Evolutionary conservation across 2,888 invertebrate species (phyloP), one percentile per base, ranked within the genome.

Genomic region (Phasia obesa): DNA sequence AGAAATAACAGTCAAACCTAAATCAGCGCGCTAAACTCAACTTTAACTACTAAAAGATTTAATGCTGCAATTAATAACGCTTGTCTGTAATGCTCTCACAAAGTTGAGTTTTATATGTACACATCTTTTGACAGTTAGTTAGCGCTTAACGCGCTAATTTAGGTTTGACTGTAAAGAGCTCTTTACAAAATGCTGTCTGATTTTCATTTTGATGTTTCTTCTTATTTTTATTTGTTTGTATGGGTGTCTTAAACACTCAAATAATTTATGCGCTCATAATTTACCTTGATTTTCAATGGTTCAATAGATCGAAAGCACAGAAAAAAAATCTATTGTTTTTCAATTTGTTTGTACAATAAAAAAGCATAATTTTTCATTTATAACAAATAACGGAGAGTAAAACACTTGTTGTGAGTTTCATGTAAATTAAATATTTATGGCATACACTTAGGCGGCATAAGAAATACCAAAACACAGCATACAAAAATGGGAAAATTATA

Each of bases 191-290:
- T 53, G 19, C 13, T 47, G 4, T 35, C 19, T 65, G 47, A 15
- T 55, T 35, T 25, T 35, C 55, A 23, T 42, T 19, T n/a, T 35
- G 9, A 4, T 76, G 13, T 23, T 27, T n/a, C 1, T 74, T 49
- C 15, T 57, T 21, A 11, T 13, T 38, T 13, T 42, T 2, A 49
- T 49, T 49, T 53, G 11, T 60, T 42, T 17, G 6, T 38, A 5
- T 25, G 21, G 19, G 15, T 73, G 65, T 67, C 62, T 60, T 69
- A 62, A 76, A 35, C 67, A 53, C 67, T 73, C n/a, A 44, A 71
- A 83, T 83, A 79, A 83, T 83, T 83, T 83, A 83, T 83, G 65
- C 65, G 79, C 57, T 71, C 74, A 83, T 83, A 83, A 83, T 78
- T 78, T 83, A 83, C 82, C 78, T 82, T 78, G 74, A 82, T 82